phyloP scores from a whole-genome alignment of 2,113 vertebrate genomes.

The Catharus minimus region DNA sequence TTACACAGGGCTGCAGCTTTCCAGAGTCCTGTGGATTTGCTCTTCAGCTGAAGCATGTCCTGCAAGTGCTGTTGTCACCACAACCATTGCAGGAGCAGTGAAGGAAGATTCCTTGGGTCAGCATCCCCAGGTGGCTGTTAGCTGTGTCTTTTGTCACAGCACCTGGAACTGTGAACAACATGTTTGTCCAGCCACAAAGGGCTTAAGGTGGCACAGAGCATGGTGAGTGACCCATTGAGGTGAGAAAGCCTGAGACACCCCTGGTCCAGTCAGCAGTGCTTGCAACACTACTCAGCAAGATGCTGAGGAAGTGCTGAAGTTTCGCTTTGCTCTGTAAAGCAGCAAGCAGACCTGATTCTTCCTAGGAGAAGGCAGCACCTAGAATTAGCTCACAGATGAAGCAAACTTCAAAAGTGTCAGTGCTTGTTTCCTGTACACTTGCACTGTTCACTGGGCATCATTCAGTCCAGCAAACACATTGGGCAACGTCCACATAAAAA shows the following conservation, averaged over 20 bases:
- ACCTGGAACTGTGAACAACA: neutral
- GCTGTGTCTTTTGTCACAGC: neutral
- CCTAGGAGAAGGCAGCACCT: neutral
- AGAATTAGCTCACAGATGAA: neutral
- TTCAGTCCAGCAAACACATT: neutral
- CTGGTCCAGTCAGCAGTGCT: neutral
- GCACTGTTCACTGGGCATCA: neutral
- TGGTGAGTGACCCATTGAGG: accelerated
- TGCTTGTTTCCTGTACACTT: neutral
- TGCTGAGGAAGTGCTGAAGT: neutral
- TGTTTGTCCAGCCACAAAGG: neutral
- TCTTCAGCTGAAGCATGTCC: too few relatives aligned
- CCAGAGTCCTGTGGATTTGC: neutral
- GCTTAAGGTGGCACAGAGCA: neutral
- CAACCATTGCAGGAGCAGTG: neutral
- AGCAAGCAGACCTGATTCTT: neutral
- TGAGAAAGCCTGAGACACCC: neutral
- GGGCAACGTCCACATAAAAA: neutral
- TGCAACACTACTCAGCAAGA: neutral
- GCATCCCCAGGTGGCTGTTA: accelerated
- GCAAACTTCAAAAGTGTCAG: neutral
- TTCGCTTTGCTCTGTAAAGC: neutral
- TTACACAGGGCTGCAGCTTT: neutral
- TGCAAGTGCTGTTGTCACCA: neutral
- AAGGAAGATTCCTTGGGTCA: neutral